phyloP scores from a whole-genome alignment of 2,888 invertebrate species.

The Lepas anatifera region DNA sequence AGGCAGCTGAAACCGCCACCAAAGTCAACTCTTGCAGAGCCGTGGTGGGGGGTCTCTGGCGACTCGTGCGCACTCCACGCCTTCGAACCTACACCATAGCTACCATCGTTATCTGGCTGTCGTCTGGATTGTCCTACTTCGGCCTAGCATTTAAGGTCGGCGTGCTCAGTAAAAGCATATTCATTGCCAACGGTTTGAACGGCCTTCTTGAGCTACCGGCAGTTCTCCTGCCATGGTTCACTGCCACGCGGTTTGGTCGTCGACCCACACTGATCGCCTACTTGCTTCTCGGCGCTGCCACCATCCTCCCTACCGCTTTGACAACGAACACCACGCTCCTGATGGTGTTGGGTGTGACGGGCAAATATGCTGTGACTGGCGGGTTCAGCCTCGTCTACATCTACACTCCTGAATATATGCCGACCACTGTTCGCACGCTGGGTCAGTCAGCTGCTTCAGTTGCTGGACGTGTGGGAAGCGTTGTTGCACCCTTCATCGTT shows the following conservation, averaged over 20 bases:
- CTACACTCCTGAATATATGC: slow-evolving; percentile 73
- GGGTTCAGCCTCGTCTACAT: slow-evolving; percentile 76
- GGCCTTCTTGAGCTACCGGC: slow-evolving; percentile 39
- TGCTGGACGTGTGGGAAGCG: slow-evolving; percentile 71
- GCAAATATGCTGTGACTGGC: background rate
- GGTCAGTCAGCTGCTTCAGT: slow-evolving; percentile 77
- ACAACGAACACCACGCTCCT: slow-evolving; percentile 66
- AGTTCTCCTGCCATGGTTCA: slow-evolving; percentile 12
- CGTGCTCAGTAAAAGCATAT: slow-evolving; percentile 64
- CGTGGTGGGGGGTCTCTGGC: slow-evolving; percentile 45
- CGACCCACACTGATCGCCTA: slow-evolving; percentile 40
- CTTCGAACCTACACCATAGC: slow-evolving; percentile 56
- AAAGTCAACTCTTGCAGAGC: too few species aligned
- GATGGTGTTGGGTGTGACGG: slow-evolving; percentile 45
- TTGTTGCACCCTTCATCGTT: slow-evolving; percentile 69
- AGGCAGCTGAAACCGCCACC: too few species aligned
- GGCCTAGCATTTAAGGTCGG: slow-evolving; percentile 77
- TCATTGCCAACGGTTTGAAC: slow-evolving; percentile 69
- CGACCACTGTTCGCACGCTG: slow-evolving; percentile 74
- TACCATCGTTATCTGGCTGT: slow-evolving; percentile 67
- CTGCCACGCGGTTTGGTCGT: slow-evolving; percentile 39
- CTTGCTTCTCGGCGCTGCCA: slow-evolving; percentile 22
- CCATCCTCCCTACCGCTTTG: slow-evolving; percentile 46
- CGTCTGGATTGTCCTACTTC: slow-evolving; percentile 74
- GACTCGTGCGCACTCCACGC: slow-evolving; percentile 54